These are phyloP conservation scores for Helobdella robusta DNA, from an alignment of 2,888 invertebrate genomes.

Conservation along the genomic window DNA sequence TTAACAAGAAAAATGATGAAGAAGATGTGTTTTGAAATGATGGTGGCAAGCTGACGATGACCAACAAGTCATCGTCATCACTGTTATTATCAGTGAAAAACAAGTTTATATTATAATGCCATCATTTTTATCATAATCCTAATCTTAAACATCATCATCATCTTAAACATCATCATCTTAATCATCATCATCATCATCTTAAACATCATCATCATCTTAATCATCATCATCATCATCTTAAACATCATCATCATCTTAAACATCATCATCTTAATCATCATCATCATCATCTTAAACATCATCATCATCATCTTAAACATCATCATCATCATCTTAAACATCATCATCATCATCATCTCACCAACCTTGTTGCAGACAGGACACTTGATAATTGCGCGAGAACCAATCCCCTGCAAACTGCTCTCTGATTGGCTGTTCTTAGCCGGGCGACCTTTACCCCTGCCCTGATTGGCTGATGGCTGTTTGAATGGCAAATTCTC, in stretches of 20 bases:
- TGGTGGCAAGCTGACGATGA: too few relatives aligned
- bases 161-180: too few relatives aligned
- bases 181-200: too few relatives aligned
- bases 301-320: constrained; percentile 12
- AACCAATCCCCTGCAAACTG: constrained; percentile 49
- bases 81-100: too few relatives aligned
- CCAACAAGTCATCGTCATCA: too few relatives aligned
- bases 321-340: not conserved
- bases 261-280: constrained; percentile 19
- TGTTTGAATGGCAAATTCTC: too few relatives aligned
- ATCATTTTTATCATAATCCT: too few relatives aligned
- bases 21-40: too few relatives aligned
- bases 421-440: constrained; percentile 55
- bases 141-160: too few relatives aligned
- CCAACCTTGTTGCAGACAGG: constrained; percentile 93
- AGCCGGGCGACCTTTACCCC: constrained; percentile 64
- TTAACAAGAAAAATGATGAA: too few relatives aligned
- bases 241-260: constrained; percentile 21
- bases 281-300: constrained; percentile 19
- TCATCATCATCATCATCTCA: not conserved
- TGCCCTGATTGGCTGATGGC: constrained; percentile 39
- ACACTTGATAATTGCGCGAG: constrained; percentile 39
- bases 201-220: too few relatives aligned
- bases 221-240: constrained; percentile 10
- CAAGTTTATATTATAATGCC: too few relatives aligned